Percentiles rank a stretch among this genome's conserved stretches.
Conservation (phyloP, 2,888 invertebrate genomes). For the Ormyrus rosae region DNA sequence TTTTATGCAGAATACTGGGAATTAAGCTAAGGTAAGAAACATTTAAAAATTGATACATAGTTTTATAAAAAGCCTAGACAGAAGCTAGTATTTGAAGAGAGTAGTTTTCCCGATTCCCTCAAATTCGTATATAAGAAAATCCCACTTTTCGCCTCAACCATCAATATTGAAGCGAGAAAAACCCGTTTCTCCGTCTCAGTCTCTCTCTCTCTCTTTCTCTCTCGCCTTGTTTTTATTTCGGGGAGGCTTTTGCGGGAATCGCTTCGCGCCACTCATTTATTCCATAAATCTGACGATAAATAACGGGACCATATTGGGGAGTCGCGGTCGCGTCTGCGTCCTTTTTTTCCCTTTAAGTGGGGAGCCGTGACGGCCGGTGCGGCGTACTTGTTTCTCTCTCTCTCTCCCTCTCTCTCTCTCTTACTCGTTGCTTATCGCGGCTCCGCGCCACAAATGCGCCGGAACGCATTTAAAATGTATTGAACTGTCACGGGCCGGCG, state of each 20-base stretch:
- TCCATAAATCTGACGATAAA: conserved; percentile 76
- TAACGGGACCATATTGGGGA: conserved; percentile 72
- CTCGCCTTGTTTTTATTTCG: conserved; percentile 53
- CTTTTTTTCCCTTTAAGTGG: conserved; percentile 54
- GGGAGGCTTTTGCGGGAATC: conserved; percentile 47
- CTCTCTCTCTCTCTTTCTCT: conserved; percentile 35
- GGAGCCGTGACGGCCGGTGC: conserved; percentile 18
- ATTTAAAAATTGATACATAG: too few species aligned
- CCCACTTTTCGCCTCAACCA: conserved; percentile 16
- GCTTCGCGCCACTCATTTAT: conserved; percentile 69
- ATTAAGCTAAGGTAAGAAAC: too few species aligned
- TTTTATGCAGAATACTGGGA: too few species aligned
- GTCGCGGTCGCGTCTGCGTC: conserved; percentile 59
- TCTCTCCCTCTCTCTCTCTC: conserved; percentile 18
- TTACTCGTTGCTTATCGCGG: conserved; percentile 66
- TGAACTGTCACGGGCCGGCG: conserved; percentile 73
- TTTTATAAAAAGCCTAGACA: too few species aligned
- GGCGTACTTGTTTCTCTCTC: conserved; percentile 6
- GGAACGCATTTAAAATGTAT: conserved; percentile 76
- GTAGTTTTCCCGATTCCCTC: too few species aligned
- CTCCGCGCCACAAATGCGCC: conserved; percentile 70
- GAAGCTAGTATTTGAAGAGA: too few species aligned
- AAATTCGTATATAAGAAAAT: background rate
- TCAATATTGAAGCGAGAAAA: conserved; percentile 34
- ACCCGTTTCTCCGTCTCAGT: conserved; percentile 44